These are phyloP conservation scores for Chromobotia macracanthus DNA, from an alignment of 2,797 vertebrate genomes.

Conservation along the genomic window DNA sequence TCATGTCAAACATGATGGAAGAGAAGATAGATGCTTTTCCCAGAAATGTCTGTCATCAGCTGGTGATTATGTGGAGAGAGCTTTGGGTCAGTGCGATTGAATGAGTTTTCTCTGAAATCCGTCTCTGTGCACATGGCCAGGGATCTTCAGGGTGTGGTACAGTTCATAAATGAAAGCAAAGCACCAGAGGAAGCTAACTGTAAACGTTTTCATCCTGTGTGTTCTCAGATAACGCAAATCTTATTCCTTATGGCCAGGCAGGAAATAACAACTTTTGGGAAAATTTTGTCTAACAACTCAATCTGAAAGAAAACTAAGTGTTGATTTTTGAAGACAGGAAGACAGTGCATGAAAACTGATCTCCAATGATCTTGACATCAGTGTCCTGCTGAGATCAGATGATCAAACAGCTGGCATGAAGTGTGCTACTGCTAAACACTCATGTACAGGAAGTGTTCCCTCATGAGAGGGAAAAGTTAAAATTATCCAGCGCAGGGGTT, in stretches of 20 bases:
- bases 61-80: slow-evolving; percentile 32
- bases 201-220: slow-evolving; percentile 69
- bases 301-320: slow-evolving; percentile 18
- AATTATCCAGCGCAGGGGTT: slow-evolving; percentile 43
- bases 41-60: slow-evolving; percentile 36
- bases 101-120: slow-evolving; percentile 17
- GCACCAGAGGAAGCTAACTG: slow-evolving; percentile 62
- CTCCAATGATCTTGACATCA: slow-evolving; percentile 9
- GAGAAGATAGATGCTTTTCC: slow-evolving; percentile 13
- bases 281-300: slow-evolving; percentile 5
- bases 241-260: slow-evolving; percentile 54
- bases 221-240: slow-evolving; percentile 65
- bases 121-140: slow-evolving; percentile 2
- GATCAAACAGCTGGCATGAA: slow-evolving; percentile 23
- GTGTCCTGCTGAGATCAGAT: slow-evolving; percentile 21
- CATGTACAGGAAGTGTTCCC: slow-evolving; percentile 7
- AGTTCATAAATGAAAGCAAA: slow-evolving; percentile 42
- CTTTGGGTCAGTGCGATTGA: neutral
- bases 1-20: slow-evolving; percentile 15
- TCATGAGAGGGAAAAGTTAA: slow-evolving; percentile 17
- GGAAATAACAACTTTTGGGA: slow-evolving; percentile 63
- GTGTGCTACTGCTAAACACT: neutral
- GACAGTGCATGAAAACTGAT: slow-evolving; percentile 32
- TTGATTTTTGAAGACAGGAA: slow-evolving; percentile 21
- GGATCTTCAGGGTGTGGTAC: slow-evolving; percentile 57